Evolutionary conservation across 2,888 invertebrate species (phyloP), one percentile per base, ranked within the genome.

Genomic region (Ectropis crepuscularia): DNA sequence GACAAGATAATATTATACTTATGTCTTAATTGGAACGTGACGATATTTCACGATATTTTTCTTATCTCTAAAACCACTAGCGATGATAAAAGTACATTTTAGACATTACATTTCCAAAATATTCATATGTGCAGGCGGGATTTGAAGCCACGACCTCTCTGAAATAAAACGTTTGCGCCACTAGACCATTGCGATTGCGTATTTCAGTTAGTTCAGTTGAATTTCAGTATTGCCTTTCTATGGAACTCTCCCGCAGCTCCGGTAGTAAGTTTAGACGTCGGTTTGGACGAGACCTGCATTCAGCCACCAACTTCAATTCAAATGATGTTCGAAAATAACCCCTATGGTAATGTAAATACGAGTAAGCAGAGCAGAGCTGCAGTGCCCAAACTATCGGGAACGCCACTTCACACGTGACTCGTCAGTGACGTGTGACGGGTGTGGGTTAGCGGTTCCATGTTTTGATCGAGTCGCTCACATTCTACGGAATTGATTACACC

Each of bases 221-320:
- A 75, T 73, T 77, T 74, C 68, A 74, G 73, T 73, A 67, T 39
- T 54, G 48, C 53, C 36, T 41, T 37, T 59, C 16, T 28, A 28
- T 28, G 16, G 4, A 28, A 51, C 53, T 61, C 41, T 55, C 55
- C 55, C 16, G 42, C 36, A 38, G 74, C 78, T 75, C 77, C 70
- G 78, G 75, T 82, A 84, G 82, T 83, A 83, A 84, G 80, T 82
- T 82, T 78, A 83, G 79, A 81, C 72, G 73, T 74, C 71, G 73
- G 67, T 67, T 67, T 59, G 71, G 71, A 82, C 80, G 81, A 74
- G 81, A 70, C 73, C 71, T 67, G 83, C 79, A 82, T 61, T 28
- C 45, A 16, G 54, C 54, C 42, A 48, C 45, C 8, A 38, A 28
- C 9, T n/a, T 38, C 8, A 6, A 16, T 0, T 10, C 6, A 41